A percentile compares a stretch with the other conserved stretches of the same genome.
Evolutionary conservation across 2,888 invertebrate species (phyloP).

Genomic region (Acanthosepion lycidas): DNA sequence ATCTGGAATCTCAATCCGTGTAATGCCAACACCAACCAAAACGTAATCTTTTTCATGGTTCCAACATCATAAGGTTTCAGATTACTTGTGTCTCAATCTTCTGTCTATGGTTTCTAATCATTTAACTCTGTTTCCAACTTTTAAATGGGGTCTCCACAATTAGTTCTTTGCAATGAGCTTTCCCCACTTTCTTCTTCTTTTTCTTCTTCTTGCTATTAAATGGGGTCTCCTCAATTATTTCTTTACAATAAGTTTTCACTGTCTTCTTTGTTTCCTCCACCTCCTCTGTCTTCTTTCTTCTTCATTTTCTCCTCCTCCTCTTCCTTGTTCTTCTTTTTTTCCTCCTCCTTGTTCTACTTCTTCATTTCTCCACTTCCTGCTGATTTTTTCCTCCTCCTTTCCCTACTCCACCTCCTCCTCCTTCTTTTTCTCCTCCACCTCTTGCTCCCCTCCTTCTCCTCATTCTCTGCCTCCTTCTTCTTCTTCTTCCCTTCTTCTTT

Average conservation of each 20-base stretch:
- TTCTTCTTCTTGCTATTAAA: too few relatives aligned
- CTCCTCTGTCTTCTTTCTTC: too few relatives aligned
- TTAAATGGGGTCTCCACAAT: background rate
- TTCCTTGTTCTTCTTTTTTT: too few relatives aligned
- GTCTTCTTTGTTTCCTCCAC: background rate
- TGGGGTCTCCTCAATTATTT: background rate
- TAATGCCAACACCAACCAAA: slow-evolving; percentile 16
- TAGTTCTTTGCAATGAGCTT: background rate
- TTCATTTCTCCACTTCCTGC: too few relatives aligned
- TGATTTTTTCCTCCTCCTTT: background rate
- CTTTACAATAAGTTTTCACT: background rate
- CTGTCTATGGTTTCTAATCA: background rate
- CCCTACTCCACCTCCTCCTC: background rate
- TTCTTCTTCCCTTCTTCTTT: too few relatives aligned
- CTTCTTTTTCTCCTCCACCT: background rate
- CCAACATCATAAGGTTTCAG: background rate
- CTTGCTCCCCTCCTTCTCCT: background rate
- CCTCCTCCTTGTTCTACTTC: too few relatives aligned
- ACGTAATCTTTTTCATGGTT: background rate
- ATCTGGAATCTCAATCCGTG: background rate
- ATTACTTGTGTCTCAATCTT: background rate
- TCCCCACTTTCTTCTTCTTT: background rate
- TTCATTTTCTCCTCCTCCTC: too few relatives aligned
- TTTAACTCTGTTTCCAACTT: slow-evolving; percentile 12
- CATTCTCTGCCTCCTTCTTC: too few relatives aligned